Evolutionary conservation across 2,797 vertebrate genomes (phyloP).

Genomic region (Eupleurogrammus muticus): DNA sequence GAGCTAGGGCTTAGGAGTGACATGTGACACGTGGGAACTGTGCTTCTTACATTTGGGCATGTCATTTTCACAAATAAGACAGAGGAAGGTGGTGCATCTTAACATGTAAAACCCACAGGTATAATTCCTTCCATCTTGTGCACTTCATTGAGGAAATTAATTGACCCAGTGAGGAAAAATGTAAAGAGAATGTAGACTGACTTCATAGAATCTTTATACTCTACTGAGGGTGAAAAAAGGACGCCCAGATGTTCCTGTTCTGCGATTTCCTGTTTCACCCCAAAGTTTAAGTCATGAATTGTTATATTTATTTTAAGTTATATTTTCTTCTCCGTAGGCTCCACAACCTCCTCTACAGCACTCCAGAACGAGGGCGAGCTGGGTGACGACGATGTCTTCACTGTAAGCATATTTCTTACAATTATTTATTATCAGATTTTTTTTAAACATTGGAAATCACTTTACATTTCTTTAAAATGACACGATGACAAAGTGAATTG

Average conservation of each 20-base stretch:
- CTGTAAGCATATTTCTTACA: conserved; percentile 85
- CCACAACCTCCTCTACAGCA: conserved; percentile 97
- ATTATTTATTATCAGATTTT: conserved; percentile 1
- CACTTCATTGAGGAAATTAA: not conserved
- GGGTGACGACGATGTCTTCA: conserved; percentile 98
- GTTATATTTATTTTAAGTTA: no score
- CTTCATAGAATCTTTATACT: not conserved
- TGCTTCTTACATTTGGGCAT: no score
- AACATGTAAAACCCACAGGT: conserved; percentile 12
- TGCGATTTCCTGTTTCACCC: no score
- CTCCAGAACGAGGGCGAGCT: conserved; percentile 98
- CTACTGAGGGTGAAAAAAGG: not conserved
- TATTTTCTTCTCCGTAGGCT: conserved; percentile 83
- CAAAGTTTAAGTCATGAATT: not conserved
- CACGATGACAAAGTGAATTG: not conserved
- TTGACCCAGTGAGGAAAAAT: not conserved
- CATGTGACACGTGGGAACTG: no score
- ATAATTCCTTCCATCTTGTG: not conserved
- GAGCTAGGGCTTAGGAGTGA: no score
- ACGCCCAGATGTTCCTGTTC: not conserved
- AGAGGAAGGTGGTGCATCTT: no score
- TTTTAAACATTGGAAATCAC: no score
- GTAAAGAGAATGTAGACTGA: no score
- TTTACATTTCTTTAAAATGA: no score
- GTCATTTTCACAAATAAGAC: no score